These are phyloP conservation scores for Xylota sylvarum DNA, from an alignment of 2,888 invertebrate genomes.

Conservation along the genomic window DNA sequence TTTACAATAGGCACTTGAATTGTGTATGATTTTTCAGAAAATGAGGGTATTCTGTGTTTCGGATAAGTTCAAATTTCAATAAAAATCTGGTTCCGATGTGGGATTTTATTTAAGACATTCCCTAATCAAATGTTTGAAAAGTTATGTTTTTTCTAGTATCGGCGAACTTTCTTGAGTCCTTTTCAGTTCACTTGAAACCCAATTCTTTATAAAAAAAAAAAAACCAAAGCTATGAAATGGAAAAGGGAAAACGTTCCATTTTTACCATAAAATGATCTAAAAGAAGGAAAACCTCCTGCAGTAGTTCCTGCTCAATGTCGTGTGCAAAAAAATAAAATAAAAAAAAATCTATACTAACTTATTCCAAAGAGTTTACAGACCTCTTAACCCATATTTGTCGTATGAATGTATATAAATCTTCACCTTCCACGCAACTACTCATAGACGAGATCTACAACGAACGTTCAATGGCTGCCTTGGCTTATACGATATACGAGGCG, in stretches of 20 bases:
- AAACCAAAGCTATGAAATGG: too few relatives aligned
- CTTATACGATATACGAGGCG: constrained; percentile 19
- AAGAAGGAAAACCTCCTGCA: background rate
- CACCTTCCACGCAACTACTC: constrained; percentile 62
- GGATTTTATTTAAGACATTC: too few relatives aligned
- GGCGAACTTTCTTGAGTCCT: too few relatives aligned
- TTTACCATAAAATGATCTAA: background rate
- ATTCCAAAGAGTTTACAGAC: constrained; percentile 70
- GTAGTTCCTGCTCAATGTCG: constrained; percentile 26
- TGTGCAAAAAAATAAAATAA: constrained; percentile 18
- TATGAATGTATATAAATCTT: constrained; percentile 71
- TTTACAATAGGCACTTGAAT: too few relatives aligned
- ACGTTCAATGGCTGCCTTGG: constrained; percentile 50
- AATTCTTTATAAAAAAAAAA: too few relatives aligned
- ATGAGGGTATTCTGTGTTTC: too few relatives aligned
- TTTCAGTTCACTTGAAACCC: too few relatives aligned
- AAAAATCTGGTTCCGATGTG: too few relatives aligned
- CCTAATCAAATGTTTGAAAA: too few relatives aligned
- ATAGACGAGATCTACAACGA: constrained; percentile 67
- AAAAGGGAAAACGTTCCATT: background rate
- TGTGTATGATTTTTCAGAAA: too few relatives aligned
- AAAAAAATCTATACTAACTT: constrained; percentile 33
- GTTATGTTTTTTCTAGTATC: too few relatives aligned
- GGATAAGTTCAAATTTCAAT: too few relatives aligned
- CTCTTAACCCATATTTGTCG: constrained; percentile 72